phyloP scores from a whole-genome alignment of 2,797 vertebrate species.

The Lemur catta region DNA sequence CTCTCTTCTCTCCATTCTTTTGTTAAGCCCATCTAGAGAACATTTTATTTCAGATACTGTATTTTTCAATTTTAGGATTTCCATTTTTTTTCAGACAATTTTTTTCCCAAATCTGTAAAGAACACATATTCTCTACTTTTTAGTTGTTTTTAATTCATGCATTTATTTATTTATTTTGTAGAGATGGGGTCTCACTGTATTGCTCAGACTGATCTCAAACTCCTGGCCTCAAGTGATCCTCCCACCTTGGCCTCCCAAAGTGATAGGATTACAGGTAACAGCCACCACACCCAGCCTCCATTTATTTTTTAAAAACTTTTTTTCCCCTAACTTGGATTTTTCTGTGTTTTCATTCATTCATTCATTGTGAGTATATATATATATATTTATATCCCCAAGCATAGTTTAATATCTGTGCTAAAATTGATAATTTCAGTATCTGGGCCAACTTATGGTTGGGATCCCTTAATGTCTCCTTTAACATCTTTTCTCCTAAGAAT shows the following conservation, averaged over 20 bases:
- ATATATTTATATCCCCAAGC: neutral
- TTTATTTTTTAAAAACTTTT: neutral
- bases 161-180: neutral
- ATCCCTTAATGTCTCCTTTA: neutral
- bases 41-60: neutral
- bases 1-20: neutral
- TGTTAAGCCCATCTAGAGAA: neutral
- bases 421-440: neutral
- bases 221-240: neutral
- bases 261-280: neutral
- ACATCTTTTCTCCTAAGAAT: neutral
- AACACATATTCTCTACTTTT: neutral
- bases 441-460: neutral
- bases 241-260: neutral
- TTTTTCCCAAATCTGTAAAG: neutral
- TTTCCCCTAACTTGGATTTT: neutral
- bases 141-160: neutral
- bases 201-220: neutral
- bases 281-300: neutral
- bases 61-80: constrained; percentile 21
- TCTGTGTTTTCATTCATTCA: neutral
- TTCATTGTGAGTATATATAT: neutral
- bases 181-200: neutral
- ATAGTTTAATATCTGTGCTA: neutral
- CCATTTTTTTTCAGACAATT: neutral